A percentile compares a stretch with the other conserved stretches of the same genome.
Conservation (phyloP, 1,140 invertebrate genomes). For the Drosophila oshimai region DNA sequence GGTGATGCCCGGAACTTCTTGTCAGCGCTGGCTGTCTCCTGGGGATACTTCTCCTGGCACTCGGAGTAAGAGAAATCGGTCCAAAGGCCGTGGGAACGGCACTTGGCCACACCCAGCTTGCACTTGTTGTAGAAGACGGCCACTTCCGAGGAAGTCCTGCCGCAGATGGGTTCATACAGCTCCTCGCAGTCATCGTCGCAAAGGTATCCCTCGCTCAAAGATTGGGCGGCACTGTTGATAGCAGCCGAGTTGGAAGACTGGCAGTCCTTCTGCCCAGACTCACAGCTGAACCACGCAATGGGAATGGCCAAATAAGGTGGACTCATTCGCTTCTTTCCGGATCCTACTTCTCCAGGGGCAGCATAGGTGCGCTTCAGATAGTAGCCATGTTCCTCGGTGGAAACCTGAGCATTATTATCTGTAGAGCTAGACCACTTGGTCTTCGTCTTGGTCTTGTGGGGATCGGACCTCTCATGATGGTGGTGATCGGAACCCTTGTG, state of each 20-base stretch:
- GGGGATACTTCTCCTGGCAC: slow-evolving; percentile 60
- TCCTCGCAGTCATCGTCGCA: slow-evolving; percentile 75
- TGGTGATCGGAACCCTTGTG: slow-evolving; percentile 59
- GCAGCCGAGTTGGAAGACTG: slow-evolving; percentile 43
- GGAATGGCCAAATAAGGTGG: slow-evolving; percentile 73
- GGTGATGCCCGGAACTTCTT: slow-evolving; percentile 67
- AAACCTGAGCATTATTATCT: slow-evolving; percentile 54
- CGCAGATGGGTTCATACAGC: slow-evolving; percentile 72
- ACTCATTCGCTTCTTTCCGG: slow-evolving; percentile 31
- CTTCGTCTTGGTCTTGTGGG: slow-evolving; percentile 67
- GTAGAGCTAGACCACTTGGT: slow-evolving; percentile 76
- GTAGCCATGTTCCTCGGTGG: slow-evolving; percentile 77
- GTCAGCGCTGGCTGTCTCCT: slow-evolving; percentile 67
- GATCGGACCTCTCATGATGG: slow-evolving; percentile 8
- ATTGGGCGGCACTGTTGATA: slow-evolving; percentile 57
- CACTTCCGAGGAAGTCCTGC: slow-evolving; percentile 61
- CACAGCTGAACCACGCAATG: slow-evolving; percentile 73
- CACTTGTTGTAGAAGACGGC: slow-evolving; percentile 78
- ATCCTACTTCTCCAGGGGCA: slow-evolving; percentile 7
- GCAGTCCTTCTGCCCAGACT: slow-evolving; percentile 35
- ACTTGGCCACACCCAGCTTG: slow-evolving; percentile 75
- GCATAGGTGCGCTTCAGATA: slow-evolving; percentile 76
- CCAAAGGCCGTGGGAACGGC: slow-evolving; percentile 74
- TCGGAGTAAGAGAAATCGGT: slow-evolving; percentile 55
- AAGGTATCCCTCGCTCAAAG: slow-evolving; percentile 66